Evolutionary conservation across 2,113 vertebrate species (phyloP).

Genomic region (Amblyopsis rosae): DNA sequence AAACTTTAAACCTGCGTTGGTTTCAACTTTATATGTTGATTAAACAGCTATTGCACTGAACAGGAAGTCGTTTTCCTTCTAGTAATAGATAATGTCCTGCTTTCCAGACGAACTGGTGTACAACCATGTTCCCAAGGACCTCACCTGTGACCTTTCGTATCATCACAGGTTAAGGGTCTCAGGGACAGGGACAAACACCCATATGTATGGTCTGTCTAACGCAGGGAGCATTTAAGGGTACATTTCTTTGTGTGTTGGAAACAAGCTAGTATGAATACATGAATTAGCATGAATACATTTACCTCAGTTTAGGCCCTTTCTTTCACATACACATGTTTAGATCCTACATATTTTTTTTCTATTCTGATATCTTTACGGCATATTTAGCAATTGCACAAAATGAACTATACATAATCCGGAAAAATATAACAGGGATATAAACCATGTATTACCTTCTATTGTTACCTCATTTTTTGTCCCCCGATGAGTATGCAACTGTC

Average conservation of each 20-base stretch:
- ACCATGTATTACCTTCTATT: constrained; percentile 5
- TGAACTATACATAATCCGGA: not conserved
- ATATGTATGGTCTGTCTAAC: not conserved
- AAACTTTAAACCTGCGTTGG: not conserved
- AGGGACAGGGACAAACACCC: constrained; percentile 84
- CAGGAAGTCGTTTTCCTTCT: not conserved
- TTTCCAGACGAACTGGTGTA: constrained; percentile 29
- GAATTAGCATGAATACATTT: too few species aligned
- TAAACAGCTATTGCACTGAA: too few species aligned
- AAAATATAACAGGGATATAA: not conserved
- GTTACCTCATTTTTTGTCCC: constrained; percentile 39
- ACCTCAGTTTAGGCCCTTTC: too few species aligned
- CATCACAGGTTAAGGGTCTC: constrained; percentile 98
- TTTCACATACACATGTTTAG: too few species aligned
- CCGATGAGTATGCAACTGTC: constrained; percentile 11
- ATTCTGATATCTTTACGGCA: too few species aligned
- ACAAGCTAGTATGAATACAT: too few species aligned
- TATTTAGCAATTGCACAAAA: too few species aligned
- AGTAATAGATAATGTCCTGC: not conserved
- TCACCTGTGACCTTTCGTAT: constrained; percentile 90
- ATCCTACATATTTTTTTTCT: too few species aligned
- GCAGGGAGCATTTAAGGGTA: not conserved
- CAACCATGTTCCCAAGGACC: constrained; percentile 90
- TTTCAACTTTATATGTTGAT: not conserved
- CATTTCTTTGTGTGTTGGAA: too few species aligned